Evolutionary conservation across 23 tunicate genomes (phyloP), one percentile per base, ranked within the genome.

Genomic region (Aplidium turbinatum): DNA sequence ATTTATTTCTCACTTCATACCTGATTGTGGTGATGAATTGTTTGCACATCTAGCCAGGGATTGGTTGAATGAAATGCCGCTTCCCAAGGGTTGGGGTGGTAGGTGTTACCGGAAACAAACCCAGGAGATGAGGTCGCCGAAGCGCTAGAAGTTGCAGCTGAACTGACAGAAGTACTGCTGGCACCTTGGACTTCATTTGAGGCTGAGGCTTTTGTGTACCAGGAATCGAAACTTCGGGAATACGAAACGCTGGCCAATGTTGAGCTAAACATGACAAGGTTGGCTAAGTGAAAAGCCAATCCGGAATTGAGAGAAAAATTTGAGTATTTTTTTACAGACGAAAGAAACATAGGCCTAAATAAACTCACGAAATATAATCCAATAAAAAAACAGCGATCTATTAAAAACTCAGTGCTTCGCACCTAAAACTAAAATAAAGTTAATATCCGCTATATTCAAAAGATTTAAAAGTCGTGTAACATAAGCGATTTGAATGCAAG

Each of bases 31-130:
- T 83, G 89, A 35, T 83, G 89, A 5, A 83, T 60, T 19, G 67
- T 63, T 33, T 87, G 96, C 79, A 88, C 84, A 47, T 88, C 96
- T 27, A 81, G 56, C 96, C 96, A 88, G 13, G 96, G 77, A 58
- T 81, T 88, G 0, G 86, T 79, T 27, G 78, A 40, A 57, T 81
- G 96, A 27, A 81, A 57, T 16, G 96, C 96, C 1, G 96, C 87
- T 67, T 88, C 96, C 96, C 87, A 88, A 2, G 87, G 96, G 46
- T 69, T 67, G 38, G 89, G 50, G 48, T 75, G 75, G 48, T 65
- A 57, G 23, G 75, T 27, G 76, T 30, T 70, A 30, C 58, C 23
- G 19, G 47, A 39, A 4, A 70, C 36, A 25, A 70, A 32, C 34
- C 31, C 58, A 4, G 46, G 26, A 4, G 76, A 38, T 18, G 76